Evolutionary conservation across 64 coral and sea anemone genomes (phyloP).

Genomic region (Pocillopora verrucosa): DNA sequence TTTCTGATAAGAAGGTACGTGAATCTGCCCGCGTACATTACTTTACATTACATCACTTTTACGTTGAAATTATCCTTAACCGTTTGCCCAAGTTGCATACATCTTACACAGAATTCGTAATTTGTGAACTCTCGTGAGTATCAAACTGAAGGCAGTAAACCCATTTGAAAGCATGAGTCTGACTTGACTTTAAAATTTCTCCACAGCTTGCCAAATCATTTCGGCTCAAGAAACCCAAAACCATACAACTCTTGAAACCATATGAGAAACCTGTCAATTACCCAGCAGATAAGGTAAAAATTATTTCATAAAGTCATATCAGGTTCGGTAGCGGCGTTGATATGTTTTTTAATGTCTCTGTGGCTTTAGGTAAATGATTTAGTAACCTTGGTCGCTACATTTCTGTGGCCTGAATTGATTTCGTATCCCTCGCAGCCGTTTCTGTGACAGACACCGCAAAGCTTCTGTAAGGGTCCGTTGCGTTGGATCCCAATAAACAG

Average conservation of each 20-base stretch:
- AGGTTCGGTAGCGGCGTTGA: no score
- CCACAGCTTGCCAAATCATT: constrained; percentile 73
- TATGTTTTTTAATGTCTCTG: no score
- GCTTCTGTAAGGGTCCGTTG: neutral
- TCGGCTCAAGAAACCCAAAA: constrained; percentile 76
- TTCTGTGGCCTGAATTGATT: neutral
- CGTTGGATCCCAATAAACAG: neutral
- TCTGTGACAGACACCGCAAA: neutral
- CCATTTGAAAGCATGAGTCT: neutral
- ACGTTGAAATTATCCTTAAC: neutral
- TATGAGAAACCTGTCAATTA: constrained; percentile 74
- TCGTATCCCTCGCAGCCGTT: neutral
- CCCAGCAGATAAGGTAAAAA: constrained; percentile 56
- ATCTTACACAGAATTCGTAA: no score
- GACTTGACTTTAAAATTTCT: neutral
- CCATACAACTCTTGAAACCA: constrained; percentile 73
- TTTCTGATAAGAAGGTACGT: constrained; percentile 84
- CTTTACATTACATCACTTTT: neutral
- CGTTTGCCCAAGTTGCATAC: no score
- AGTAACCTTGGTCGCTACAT: neutral
- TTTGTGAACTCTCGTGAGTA: no score
- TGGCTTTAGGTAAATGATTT: neutral
- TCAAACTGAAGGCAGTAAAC: no score
- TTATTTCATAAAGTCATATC: no score
- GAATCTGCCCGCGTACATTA: neutral